phyloP scores from a whole-genome alignment of 1,140 invertebrate genomes.

The Drosophila pruinosa region DNA sequence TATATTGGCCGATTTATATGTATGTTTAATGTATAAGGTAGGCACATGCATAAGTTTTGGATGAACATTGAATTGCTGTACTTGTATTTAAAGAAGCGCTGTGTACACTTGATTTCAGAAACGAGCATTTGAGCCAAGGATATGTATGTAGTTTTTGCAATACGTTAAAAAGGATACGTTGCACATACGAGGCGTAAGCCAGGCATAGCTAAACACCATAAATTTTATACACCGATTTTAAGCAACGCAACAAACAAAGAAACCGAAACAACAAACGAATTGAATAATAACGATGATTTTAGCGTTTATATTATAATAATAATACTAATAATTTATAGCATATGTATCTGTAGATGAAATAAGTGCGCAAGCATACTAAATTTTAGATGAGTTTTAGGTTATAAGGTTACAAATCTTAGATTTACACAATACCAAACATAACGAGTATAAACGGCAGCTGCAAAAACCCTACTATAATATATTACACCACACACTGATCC shows the following conservation, averaged over 20 bases:
- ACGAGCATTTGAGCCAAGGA: slow-evolving; percentile 50
- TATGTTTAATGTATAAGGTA: slow-evolving; percentile 23
- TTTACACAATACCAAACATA: background rate
- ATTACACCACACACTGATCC: background rate
- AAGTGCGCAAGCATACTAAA: slow-evolving; percentile 2
- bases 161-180: slow-evolving; percentile 14
- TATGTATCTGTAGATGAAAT: slow-evolving; percentile 18
- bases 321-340: slow-evolving; percentile 10
- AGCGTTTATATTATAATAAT: slow-evolving; percentile 19
- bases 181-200: slow-evolving; percentile 14
- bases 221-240: slow-evolving; percentile 81
- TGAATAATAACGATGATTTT: slow-evolving; percentile 51
- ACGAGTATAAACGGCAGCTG: background rate
- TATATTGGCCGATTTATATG: slow-evolving; percentile 8
- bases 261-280: slow-evolving; percentile 51
- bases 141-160: slow-evolving; percentile 30
- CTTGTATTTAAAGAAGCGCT: slow-evolving; percentile 45
- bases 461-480: background rate
- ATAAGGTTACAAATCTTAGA: slow-evolving; percentile 1
- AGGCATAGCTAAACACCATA: slow-evolving; percentile 51
- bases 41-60: slow-evolving; percentile 59
- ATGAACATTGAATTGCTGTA: slow-evolving; percentile 63
- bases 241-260: slow-evolving; percentile 35
- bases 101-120: slow-evolving; percentile 64
- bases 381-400: slow-evolving; percentile 40